phyloP scores from a whole-genome alignment of 2,113 vertebrate genomes.

The Rhipidura dahli region DNA sequence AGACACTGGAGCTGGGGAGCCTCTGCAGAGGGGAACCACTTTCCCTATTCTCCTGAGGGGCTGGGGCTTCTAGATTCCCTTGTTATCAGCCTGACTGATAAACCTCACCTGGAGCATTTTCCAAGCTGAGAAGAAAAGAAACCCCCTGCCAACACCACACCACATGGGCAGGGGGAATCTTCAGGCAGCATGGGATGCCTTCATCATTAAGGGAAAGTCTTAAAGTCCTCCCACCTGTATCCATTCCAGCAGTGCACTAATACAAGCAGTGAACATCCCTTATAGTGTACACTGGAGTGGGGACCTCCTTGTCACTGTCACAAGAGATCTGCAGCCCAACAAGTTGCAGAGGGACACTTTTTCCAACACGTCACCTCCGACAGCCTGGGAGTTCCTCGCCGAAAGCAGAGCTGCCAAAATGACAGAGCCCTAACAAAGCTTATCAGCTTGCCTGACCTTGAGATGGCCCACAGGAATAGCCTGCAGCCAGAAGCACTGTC shows the following conservation, averaged over 20 bases:
- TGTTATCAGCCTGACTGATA: neutral
- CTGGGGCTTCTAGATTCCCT: neutral
- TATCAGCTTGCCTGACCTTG: slow-evolving; percentile 8
- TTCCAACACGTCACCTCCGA: neutral
- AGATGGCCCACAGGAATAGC: neutral
- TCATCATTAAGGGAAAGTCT: neutral
- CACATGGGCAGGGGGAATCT: neutral
- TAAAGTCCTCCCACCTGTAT: neutral
- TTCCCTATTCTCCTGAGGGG: neutral
- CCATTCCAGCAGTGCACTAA: neutral
- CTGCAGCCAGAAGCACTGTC: neutral
- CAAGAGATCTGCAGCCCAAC: neutral
- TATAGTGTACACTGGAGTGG: fast-evolving
- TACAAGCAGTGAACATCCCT: neutral
- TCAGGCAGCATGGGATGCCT: neutral
- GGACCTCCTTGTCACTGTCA: neutral
- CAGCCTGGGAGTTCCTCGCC: neutral
- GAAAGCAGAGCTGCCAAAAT: neutral
- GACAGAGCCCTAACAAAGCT: neutral
- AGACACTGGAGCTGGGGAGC: neutral
- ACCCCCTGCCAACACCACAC: fast-evolving
- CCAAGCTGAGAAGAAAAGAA: neutral
- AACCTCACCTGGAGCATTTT: neutral
- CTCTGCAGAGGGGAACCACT: neutral
- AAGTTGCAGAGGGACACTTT: neutral